Evolutionary conservation across 2,797 vertebrate genomes (phyloP), one percentile per base, ranked within the genome.

Genomic region (Hoplostethus atlanticus): DNA sequence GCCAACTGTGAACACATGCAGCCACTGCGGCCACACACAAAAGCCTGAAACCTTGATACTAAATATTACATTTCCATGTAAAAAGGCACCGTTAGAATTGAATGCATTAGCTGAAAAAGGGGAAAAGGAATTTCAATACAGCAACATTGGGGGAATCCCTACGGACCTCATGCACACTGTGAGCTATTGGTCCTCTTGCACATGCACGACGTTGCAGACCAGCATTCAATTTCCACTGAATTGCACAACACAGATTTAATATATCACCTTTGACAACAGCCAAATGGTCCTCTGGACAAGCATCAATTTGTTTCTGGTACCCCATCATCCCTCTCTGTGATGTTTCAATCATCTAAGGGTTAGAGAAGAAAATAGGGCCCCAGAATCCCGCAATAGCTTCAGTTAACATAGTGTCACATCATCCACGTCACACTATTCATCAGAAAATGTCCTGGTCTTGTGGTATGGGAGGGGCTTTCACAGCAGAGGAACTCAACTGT

Each of bases 191-290:
- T n/a, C 64, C 25, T 25, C 51, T 11, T 21, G 36, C 21, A 31
- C 21, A 8, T 6, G 25, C 63, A 16, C 50, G 9, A n/a, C 30
- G 17, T 15, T 6, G 30, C 36, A 57, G 21, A n/a, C 46, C 36
- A 21, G 52, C 69, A 56, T 73, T 73, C 54, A 73, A 73, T 73
- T 73, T 57, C 46, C 54, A 65, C 51, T 38, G 36, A 65, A 56
- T 58, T 44, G 47, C 54, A 44, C 44, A 64, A 64, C 44, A 51
- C 42, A 4, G 15, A 51, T 52, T 60, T 59, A 44, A 66, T 60
- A 66, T 44, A 66, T 73, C 71, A 66, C 62, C 47, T 55, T 36
- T 36, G 48, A 66, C 71, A 42, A 59, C 63, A 50, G 38, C n/a
- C 25, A 64, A 51, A 51, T 34, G 46, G 50, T 12, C 63, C 12